Evolutionary conservation across 2,888 invertebrate species (phyloP), one percentile per base, ranked within the genome.

Genomic region (Elmis aenea): DNA sequence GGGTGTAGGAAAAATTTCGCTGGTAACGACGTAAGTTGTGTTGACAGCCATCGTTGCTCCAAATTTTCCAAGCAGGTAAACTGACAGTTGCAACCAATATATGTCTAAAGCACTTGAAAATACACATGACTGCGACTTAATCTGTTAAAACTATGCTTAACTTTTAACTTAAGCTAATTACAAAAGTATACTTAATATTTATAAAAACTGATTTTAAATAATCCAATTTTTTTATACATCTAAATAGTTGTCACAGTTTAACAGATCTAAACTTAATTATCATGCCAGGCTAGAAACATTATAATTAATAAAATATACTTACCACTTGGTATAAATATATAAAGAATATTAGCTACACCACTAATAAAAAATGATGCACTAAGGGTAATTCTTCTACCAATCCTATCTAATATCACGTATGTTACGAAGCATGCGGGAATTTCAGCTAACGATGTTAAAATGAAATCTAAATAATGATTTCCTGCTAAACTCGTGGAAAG

Each of bases 391-490:
- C 81, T 78, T 40, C 83, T 69, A 33, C 84, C 83, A 26, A 74
- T 71, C 48, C 70, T 71, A 54, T 83, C 80, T 52, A 84, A 70
- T 8, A 81, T 70, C 8, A 78, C 61, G 32, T 77, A 73, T 18
- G 81, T 81, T 28, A 76, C 55, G 23, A 82, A 64, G 53, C 83
- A 83, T 0, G 82, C 85, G 1, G 87, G 87, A 39, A 86, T 78
- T 61, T 87, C 87, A 9, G 83, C 75, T 28, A 79, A 56, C 0
- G 77, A 71, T 1, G 79, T 80, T 33, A 81, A 62, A 12, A 85
- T 81, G 55, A 85, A 89, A 65, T 87, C 88, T 8, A 83, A 62
- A 59, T 87, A 87, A 52, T 79, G 79, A 61, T 86, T 79, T 1
- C 86, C 87, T 10, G 77, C 78, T 27, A 89, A 66, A 0, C 81